Percentiles rank a stretch among this genome's conserved stretches.
Conservation (phyloP, 1,140 invertebrate genomes). For the Zaprionus africanus region DNA sequence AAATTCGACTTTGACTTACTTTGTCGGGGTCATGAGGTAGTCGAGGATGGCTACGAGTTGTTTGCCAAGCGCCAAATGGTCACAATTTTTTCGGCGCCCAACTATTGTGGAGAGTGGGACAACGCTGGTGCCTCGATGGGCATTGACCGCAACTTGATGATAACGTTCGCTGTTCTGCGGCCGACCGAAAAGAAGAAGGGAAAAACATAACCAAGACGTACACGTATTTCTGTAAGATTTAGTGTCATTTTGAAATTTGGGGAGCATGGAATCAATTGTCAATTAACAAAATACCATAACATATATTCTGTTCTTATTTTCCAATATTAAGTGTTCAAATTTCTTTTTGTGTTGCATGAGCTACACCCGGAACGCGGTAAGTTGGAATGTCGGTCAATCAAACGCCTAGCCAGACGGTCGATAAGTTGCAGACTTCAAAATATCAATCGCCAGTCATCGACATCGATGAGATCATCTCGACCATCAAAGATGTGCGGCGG, state of each 20-base stretch:
- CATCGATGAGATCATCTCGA: slow-evolving; percentile 52
- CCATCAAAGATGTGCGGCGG: slow-evolving; percentile 92
- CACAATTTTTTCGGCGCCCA: slow-evolving; percentile 93
- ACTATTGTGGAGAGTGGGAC: slow-evolving; percentile 95
- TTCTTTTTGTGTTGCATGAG: slow-evolving; percentile 16
- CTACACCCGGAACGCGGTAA: background rate
- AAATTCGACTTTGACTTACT: slow-evolving; percentile 97
- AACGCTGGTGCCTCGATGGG: slow-evolving; percentile 99
- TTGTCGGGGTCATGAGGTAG: slow-evolving; percentile 97
- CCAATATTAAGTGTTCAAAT: slow-evolving; percentile 25
- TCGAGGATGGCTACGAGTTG: slow-evolving; percentile 99
- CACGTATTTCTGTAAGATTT: background rate
- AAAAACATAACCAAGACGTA: background rate
- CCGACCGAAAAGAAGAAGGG: background rate
- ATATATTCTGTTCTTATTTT: slow-evolving; percentile 4
- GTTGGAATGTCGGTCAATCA: background rate
- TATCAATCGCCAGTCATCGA: slow-evolving; percentile 5
- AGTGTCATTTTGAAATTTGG: background rate
- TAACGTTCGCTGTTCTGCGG: slow-evolving; percentile 88
- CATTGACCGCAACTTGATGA: slow-evolving; percentile 98
- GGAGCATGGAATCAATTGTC: slow-evolving; percentile 21
- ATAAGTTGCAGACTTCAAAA: background rate
- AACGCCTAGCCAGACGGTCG: background rate
- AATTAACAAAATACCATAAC: slow-evolving; percentile 1
- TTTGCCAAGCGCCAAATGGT: slow-evolving; percentile 98